A percentile compares a stretch with the other conserved stretches of the same genome.
phyloP scores from a whole-genome alignment of 2,888 invertebrate genomes.

The Cheilosia vulpina region DNA sequence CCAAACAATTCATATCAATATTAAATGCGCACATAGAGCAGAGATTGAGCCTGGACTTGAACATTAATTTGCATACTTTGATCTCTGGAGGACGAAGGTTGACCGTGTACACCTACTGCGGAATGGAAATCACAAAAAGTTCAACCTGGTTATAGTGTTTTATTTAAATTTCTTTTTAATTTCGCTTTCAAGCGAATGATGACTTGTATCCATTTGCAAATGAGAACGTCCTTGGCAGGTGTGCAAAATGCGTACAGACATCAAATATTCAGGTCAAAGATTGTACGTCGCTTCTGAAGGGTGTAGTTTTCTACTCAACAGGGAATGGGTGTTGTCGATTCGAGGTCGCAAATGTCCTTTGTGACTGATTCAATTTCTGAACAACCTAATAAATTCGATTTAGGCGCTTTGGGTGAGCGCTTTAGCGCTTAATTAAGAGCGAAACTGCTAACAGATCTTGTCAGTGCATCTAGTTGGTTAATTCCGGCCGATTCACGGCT shows the following conservation, averaged over 20 bases:
- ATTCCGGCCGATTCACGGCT: no score
- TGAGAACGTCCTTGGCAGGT: slow-evolving; percentile 55
- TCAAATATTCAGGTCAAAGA: no score
- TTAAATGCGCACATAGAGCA: slow-evolving; percentile 61
- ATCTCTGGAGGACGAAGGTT: slow-evolving; percentile 58
- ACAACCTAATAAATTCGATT: no score
- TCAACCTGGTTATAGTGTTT: slow-evolving; percentile 43
- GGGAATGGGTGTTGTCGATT: no score
- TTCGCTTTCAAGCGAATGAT: slow-evolving; percentile 11
- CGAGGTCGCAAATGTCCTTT: slow-evolving; percentile 1
- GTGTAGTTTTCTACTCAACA: no score
- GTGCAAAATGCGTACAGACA: slow-evolving; percentile 11
- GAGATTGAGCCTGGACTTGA: slow-evolving; percentile 68
- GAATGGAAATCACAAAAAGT: slow-evolving; percentile 65
- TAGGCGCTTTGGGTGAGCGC: no score
- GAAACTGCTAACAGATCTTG: no score
- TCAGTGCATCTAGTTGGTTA: no score
- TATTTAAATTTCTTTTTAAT: slow-evolving; percentile 15
- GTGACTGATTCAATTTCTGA: no score
- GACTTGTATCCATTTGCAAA: slow-evolving; percentile 48
- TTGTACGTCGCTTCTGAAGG: no score
- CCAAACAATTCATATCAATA: slow-evolving; percentile 68
- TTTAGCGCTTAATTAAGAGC: no score
- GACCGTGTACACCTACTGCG: slow-evolving; percentile 15
- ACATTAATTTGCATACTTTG: slow-evolving; percentile 71